These are phyloP conservation scores for Tauraco hartlaubi DNA, from an alignment of 2,797 vertebrate genomes.

Conservation along the genomic window DNA sequence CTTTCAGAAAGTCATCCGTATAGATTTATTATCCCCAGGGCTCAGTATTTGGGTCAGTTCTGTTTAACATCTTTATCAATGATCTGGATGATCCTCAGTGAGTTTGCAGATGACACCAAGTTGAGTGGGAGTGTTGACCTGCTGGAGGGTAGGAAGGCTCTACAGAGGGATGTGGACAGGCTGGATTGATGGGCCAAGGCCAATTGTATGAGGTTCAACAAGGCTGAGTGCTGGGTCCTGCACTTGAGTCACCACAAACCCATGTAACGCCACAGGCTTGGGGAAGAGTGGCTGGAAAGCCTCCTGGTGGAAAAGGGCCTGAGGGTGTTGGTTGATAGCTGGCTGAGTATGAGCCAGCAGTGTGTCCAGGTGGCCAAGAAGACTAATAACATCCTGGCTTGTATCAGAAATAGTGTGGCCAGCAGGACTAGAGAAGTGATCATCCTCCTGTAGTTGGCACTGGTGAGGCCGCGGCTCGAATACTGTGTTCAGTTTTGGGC, in stretches of 20 bases:
- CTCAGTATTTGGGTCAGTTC: background rate
- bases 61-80: background rate
- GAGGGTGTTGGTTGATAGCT: fast-evolving
- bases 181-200: background rate
- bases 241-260: background rate
- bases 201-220: background rate
- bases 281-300: background rate
- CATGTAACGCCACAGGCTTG: background rate
- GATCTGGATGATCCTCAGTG: fast-evolving
- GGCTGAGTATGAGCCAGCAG: fast-evolving
- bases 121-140: background rate
- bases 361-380: background rate
- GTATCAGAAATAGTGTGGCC: background rate
- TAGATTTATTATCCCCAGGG: background rate
- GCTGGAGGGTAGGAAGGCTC: background rate
- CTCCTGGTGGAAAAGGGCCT: background rate
- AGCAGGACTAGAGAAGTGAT: background rate
- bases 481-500: background rate
- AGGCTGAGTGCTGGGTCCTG: fast-evolving
- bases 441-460: fast-evolving
- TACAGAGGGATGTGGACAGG: background rate
- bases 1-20: background rate
- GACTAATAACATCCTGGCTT: background rate
- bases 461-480: background rate
- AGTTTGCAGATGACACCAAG: background rate